Conservation (phyloP, 1,140 invertebrate species). For the Rhizoglyphus robini region DNA sequence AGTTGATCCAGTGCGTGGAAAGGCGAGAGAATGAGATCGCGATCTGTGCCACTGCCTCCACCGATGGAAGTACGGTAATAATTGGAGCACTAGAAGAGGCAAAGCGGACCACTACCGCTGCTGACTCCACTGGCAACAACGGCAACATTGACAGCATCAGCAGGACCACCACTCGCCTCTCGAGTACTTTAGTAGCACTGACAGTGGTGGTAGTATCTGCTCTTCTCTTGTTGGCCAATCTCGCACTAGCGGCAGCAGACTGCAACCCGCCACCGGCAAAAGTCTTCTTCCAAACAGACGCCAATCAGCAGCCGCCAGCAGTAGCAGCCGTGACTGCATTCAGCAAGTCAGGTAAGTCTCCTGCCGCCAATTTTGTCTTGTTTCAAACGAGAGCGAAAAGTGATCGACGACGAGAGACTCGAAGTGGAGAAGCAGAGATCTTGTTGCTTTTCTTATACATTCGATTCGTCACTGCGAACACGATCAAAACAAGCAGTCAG, state of each 20-base stretch:
- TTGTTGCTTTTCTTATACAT: too few species aligned
- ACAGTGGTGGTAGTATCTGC: too few species aligned
- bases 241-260: background rate
- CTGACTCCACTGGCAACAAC: background rate
- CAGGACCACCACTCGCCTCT: too few species aligned
- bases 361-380: background rate
- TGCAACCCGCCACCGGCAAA: background rate
- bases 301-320: slow-evolving; percentile 3
- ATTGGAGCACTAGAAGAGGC: background rate
- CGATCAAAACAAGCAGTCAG: too few species aligned
- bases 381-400: too few species aligned
- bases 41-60: background rate
- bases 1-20: too few species aligned
- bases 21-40: too few species aligned
- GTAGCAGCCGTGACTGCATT: background rate
- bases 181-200: too few species aligned
- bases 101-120: background rate
- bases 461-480: too few species aligned
- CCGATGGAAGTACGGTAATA: background rate
- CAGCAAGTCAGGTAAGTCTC: background rate
- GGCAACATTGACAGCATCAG: background rate
- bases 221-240: too few species aligned
- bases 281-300: background rate
- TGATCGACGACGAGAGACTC: too few species aligned
- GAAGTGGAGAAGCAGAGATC: too few species aligned